These are phyloP conservation scores for Auanema sp. DNA, from an alignment of 2,888 invertebrate genomes.

Conservation along the genomic window DNA sequence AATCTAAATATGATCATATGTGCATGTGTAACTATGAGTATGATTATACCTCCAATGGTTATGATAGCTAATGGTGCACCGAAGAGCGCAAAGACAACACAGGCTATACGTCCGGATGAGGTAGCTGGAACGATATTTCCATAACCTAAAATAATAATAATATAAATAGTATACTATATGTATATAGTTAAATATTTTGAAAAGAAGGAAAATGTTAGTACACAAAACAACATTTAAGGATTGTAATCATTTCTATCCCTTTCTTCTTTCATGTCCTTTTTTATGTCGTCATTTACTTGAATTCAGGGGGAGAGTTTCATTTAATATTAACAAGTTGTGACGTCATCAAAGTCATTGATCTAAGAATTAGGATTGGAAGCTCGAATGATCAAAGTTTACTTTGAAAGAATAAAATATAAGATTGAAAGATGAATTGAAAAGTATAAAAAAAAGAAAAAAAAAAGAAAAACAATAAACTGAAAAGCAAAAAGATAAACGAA, in stretches of 20 bases:
- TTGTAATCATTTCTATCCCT: neutral
- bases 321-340: neutral
- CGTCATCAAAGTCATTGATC: neutral
- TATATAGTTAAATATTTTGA: neutral
- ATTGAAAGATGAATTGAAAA: neutral
- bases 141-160: constrained; percentile 40
- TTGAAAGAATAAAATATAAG: neutral
- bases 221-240: neutral
- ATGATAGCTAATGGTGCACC: constrained; percentile 64
- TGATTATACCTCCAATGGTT: constrained; percentile 57
- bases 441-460: no score
- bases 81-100: constrained; percentile 63
- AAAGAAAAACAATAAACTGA: no score
- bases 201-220: no score
- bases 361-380: neutral
- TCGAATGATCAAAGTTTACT: neutral
- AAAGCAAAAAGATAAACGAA: constrained; percentile 19
- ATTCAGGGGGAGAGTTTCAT: neutral
- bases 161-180: neutral
- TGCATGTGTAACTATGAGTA: neutral
- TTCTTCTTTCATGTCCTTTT: neutral
- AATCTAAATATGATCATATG: constrained; percentile 40
- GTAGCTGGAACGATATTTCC: constrained; percentile 64
- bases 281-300: constrained; percentile 1
- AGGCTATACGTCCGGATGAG: constrained; percentile 58